Conservation (phyloP, 2,113 vertebrate genomes). For the Mellivora capensis region DNA sequence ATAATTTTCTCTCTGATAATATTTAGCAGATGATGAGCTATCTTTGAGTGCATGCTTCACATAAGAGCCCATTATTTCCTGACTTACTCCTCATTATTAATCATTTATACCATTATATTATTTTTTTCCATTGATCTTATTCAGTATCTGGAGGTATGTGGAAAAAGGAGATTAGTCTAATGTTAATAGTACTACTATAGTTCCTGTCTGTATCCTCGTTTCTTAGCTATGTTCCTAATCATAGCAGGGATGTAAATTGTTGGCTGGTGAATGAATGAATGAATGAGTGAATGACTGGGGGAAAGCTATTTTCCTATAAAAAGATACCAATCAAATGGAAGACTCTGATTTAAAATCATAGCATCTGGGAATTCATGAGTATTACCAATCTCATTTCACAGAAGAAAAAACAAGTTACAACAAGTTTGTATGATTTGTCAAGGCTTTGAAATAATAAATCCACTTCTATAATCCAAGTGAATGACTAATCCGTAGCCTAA, state of each 20-base stretch:
- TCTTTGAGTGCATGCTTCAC: background rate
- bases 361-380: background rate
- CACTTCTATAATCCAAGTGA: background rate
- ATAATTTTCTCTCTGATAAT: background rate
- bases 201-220: background rate
- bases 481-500: background rate
- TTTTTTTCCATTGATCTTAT: background rate
- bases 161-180: background rate
- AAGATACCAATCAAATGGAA: background rate
- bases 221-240: background rate
- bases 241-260: background rate
- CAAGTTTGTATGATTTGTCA: background rate
- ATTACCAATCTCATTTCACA: background rate
- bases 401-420: background rate
- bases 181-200: background rate
- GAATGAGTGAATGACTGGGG: background rate
- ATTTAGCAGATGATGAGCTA: background rate
- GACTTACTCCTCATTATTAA: background rate
- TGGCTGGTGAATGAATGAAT: background rate
- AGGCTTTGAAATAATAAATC: background rate
- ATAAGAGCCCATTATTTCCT: background rate
- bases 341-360: background rate
- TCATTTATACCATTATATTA: background rate
- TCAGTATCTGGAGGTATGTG: background rate
- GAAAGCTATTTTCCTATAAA: background rate